A percentile compares a stretch with the other conserved stretches of the same genome.
Evolutionary conservation across 2,113 vertebrate genomes (phyloP).

Genomic region (Epinephelus lanceolatus): DNA sequence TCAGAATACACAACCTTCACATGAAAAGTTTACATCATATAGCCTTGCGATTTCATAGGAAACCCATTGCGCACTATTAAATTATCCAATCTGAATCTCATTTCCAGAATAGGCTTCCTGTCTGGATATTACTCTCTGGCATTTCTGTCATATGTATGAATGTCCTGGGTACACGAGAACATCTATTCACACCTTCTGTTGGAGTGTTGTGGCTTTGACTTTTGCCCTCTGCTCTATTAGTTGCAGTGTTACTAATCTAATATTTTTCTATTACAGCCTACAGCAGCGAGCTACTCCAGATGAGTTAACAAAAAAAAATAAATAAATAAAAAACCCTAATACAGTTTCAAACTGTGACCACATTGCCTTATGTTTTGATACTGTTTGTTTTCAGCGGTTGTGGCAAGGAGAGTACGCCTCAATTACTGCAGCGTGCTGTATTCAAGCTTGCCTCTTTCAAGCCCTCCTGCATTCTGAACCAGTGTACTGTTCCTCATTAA

Average conservation of each 20-base stretch:
- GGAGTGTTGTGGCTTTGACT: background rate
- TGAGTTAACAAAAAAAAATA: background rate
- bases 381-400: slow-evolving; percentile 34
- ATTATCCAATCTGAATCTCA: slow-evolving; percentile 27
- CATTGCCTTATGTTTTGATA: slow-evolving; percentile 19
- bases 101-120: slow-evolving; percentile 5
- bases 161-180: background rate
- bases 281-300: background rate
- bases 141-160: slow-evolving; percentile 7
- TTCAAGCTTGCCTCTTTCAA: slow-evolving; percentile 50
- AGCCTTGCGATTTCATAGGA: slow-evolving; percentile 15
- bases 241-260: background rate
- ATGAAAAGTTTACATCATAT: slow-evolving; percentile 9
- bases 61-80: background rate
- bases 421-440: slow-evolving; percentile 44
- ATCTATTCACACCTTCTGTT: slow-evolving; percentile 17
- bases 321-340: background rate
- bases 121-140: background rate
- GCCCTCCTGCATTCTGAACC: slow-evolving; percentile 55
- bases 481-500: slow-evolving; percentile 78
- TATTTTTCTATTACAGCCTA: background rate
- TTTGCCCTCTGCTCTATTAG: background rate
- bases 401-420: slow-evolving; percentile 19
- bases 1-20: slow-evolving; percentile 33
- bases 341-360: slow-evolving; percentile 11